Base-by-base conservation (phyloP, 2,797 vertebrate species). In the Stomatorhinus walkeri region DNA sequence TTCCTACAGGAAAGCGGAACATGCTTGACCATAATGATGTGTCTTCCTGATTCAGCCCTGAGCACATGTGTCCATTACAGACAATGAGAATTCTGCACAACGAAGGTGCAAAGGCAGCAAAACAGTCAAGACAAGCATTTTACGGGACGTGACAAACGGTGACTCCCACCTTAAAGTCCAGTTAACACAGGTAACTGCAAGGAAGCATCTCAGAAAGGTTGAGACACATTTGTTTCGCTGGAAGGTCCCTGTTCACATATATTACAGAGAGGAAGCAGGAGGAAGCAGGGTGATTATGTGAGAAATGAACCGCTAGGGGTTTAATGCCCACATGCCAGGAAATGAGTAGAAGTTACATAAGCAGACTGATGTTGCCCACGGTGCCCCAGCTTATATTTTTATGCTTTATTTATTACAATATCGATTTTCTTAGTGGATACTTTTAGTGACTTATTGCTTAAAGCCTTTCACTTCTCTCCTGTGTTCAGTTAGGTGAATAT, bases 401-500 rank as follows among this genome's bases (percentile, higher is more conserved):
- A 84, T 22, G 22, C 19, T 59, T 56, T 87, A 56, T 87, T 87
- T 87, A 56, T 87, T 87, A 87, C 24, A 8, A 28, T 87, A 87
- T 87, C 14, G 85, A 87, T 56, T 56, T 59, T 36, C 85, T 40
- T 87, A 87, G 49, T 19, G 16, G 85, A 56, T 40, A 54, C 49
- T 87, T 36, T 87, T 40, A 40, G 24, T 59, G 85, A 87, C 85
- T 56, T 87, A 56, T 56, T n/a, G 85, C 52, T 56, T 36, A 36
- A 28, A 56, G 36, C 4, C 85, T 56, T 36, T 49, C 84, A 86
- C 84, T 52, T 86, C 32, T 59, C 51, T 79, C 81, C 72, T 43
- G 22, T 36, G 52, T 87, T 56, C 85, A 87, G 85, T 36, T 56
- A 87, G 28, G 24, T 87, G 85, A 87, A 87, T 87, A 56, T 87